phyloP scores from a whole-genome alignment of 2,888 invertebrate genomes.

The Odiellus spinosus region DNA sequence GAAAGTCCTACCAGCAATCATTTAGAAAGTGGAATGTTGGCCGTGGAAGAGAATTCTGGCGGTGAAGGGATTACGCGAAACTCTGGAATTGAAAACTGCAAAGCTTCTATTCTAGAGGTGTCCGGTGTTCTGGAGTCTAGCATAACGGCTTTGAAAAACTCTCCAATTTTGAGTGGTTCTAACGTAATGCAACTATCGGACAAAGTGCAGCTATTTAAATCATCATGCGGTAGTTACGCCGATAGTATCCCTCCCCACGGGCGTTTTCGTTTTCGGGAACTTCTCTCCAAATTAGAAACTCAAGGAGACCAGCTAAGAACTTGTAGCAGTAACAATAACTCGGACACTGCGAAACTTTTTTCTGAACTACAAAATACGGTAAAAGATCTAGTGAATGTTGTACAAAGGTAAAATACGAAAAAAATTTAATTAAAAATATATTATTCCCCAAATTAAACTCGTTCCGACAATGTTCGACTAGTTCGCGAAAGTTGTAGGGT shows the following conservation, averaged over 20 bases:
- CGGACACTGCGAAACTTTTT: conserved; percentile 49
- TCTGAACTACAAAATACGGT: conserved; percentile 55
- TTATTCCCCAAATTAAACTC: too few relatives aligned
- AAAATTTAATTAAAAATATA: too few relatives aligned
- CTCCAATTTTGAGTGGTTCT: conserved; percentile 30
- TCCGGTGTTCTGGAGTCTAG: conserved; percentile 21
- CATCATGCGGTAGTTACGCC: conserved; percentile 64
- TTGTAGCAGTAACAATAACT: conserved; percentile 49
- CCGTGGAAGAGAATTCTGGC: conserved; percentile 7
- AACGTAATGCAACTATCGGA: conserved; percentile 64
- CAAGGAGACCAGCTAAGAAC: conserved; percentile 51
- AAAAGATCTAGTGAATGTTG: conserved; percentile 55
- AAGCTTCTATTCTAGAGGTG: conserved; percentile 22
- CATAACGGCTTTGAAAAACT: conserved; percentile 19
- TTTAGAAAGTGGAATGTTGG: conserved; percentile 2
- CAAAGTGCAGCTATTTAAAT: conserved; percentile 59
- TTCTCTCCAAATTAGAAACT: conserved; percentile 49
- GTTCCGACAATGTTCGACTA: too few relatives aligned
- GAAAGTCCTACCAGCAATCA: conserved; percentile 14
- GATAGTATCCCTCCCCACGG: conserved; percentile 70
- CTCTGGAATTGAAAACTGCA: conserved; percentile 14
- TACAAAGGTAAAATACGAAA: conserved; percentile 39
- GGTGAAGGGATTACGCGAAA: too few relatives aligned
- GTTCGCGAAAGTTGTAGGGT: too few relatives aligned
- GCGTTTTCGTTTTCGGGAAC: conserved; percentile 68